Evolutionary conservation across 2,113 vertebrate species (phyloP).

Genomic region (Budorcas taxicolor): DNA sequence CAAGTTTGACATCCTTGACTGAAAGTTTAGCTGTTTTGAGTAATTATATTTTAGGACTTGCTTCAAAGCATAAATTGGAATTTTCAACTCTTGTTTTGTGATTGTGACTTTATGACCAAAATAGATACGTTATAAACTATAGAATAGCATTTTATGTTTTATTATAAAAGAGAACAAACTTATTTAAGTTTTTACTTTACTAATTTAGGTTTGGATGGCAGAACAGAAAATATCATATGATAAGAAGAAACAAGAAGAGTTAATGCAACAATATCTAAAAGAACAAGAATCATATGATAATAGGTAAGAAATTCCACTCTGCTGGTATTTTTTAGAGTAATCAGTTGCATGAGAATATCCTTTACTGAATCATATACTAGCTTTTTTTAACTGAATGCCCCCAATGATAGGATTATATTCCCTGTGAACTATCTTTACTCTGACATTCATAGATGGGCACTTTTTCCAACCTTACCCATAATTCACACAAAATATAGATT

Average conservation of each 20-base stretch:
- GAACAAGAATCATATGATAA: constrained; percentile 99
- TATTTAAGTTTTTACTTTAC: constrained; percentile 36
- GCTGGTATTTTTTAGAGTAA: constrained; percentile 1
- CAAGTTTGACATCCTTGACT: neutral
- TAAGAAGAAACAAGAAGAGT: constrained; percentile 96
- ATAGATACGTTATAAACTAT: neutral
- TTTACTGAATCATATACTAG: neutral
- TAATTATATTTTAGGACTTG: neutral
- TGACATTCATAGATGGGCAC: neutral
- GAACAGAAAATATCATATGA: constrained; percentile 98
- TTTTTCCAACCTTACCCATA: neutral
- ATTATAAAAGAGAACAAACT: neutral
- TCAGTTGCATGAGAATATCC: neutral
- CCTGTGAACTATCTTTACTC: neutral
- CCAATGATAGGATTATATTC: neutral
- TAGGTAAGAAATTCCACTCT: constrained; percentile 81
- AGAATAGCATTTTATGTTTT: neutral
- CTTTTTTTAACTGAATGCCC: neutral
- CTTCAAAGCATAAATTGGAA: neutral
- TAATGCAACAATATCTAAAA: constrained; percentile 97
- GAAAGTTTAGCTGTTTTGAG: neutral
- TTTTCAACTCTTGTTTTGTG: constrained; percentile 11
- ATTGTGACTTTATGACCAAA: constrained; percentile 3
- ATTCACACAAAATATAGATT: constrained; percentile 8
- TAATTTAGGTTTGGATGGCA: constrained; percentile 96